Conservation (phyloP, 2,113 vertebrate species). For the Mystacornis crossleyi region DNA sequence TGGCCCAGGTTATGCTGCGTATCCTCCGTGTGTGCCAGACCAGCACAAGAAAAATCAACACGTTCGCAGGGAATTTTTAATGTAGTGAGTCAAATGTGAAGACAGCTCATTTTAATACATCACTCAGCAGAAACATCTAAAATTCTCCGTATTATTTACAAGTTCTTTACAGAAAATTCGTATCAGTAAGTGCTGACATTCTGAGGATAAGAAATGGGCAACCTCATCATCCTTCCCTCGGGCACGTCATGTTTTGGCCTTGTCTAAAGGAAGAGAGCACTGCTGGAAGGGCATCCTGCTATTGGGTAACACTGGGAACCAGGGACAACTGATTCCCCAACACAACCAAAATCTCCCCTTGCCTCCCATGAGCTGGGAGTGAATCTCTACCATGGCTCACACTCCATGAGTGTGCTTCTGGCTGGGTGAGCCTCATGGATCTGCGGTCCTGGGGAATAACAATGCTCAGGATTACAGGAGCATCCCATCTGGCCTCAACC, state of each 20-base stretch:
- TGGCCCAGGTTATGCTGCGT: neutral
- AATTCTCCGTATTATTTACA: neutral
- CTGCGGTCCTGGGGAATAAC: neutral
- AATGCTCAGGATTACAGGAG: neutral
- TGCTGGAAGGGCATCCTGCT: neutral
- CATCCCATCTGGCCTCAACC: neutral
- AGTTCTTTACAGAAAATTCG: neutral
- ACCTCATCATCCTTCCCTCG: neutral
- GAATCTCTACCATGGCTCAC: neutral
- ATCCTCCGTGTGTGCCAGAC: neutral
- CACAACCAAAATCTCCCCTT: neutral
- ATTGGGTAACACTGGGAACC: neutral
- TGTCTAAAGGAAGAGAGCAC: neutral
- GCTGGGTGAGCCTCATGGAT: neutral
- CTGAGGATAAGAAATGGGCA: neutral
- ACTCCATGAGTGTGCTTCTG: neutral
- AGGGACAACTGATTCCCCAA: neutral
- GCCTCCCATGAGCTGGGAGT: neutral
- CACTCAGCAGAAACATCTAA: neutral
- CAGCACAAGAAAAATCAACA: neutral
- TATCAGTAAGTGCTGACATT: neutral
- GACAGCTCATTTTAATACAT: neutral
- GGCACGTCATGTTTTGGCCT: rapidly evolving
- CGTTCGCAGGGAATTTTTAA: neutral
- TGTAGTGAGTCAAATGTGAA: neutral